Base-by-base conservation (phyloP, 2,888 invertebrate species). In the Dolichomitus sp. region DNA sequence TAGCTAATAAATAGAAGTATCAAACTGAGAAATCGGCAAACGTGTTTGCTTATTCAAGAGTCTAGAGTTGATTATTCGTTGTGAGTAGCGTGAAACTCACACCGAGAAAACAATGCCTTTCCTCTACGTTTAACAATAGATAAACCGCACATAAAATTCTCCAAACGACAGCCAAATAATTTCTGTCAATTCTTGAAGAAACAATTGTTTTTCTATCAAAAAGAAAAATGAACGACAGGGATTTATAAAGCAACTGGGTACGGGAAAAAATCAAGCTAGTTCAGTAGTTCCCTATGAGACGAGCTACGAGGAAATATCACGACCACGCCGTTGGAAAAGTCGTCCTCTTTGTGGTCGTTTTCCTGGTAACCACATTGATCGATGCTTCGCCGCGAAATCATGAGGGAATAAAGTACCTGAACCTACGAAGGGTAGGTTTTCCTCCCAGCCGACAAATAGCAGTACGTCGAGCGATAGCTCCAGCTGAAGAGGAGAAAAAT, bases 291-390 rank as follows among this genome's bases (percentile, higher is more conserved):
- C 27, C 61, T 11, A 77, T 69, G 77, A 7, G 52, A 27, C 45
- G 40, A 52, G 9, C 14, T 52, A 1, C 11, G 12, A 27, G 7
- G 33, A 68, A 68, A 50, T 40, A 40, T 40, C 61, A 50, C 52
- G 61, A 42, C n/a, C 37, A 37, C 40, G 40, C 27, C 17, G 30
- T 77, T 30, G 30, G 52, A 19, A 42, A n/a, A n/a, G n/a, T 19
- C 33, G 30, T 80, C 14, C 17, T 74, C 69, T 54, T 80, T 42
- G 68, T 74, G 74, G 12, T 74, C 54, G 74, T 74, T 37, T 54
- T 74, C 37, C 11, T 27, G 54, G 33, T 63, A 45, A 54, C 30
- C 23, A 17, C 68, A 12, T 69, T 40, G 63, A 68, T 50, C 23
- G 80, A 12, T 12, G 30, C 14, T 27, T 74, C 69, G n/a, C 45